These are phyloP conservation scores for Sphenodon punctatus DNA, from an alignment of 2,797 vertebrate genomes.

Conservation along the genomic window DNA sequence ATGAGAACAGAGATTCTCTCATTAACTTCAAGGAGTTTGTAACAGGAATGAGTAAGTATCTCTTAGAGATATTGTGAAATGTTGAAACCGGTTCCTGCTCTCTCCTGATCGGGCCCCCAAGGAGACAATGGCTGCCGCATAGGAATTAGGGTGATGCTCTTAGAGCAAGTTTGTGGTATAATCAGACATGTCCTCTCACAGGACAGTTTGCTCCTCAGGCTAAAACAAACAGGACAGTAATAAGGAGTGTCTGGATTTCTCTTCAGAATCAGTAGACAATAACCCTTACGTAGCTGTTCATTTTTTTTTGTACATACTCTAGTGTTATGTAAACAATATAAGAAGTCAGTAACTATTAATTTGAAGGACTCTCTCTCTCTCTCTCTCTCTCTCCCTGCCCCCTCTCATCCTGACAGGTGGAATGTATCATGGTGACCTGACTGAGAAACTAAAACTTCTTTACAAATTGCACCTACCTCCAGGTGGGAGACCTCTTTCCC, in stretches of 20 bases:
- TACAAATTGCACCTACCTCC: conserved; percentile 96
- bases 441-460: conserved; percentile 92
- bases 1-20: conserved; percentile 90
- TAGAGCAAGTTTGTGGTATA: neutral
- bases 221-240: fast-evolving
- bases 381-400: neutral
- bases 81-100: neutral
- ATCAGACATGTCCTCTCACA: neutral
- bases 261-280: neutral
- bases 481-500: conserved; percentile 75
- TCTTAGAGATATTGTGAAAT: neutral
- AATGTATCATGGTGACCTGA: conserved; percentile 97
- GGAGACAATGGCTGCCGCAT: neutral
- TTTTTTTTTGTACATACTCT: neutral
- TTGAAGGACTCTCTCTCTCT: neutral
- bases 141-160: neutral
- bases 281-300: neutral
- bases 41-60: conserved; percentile 88
- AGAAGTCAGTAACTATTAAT: neutral
- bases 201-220: neutral
- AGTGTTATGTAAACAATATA: neutral
- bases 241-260: neutral
- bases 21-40: conserved; percentile 99
- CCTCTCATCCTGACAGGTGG: conserved; percentile 77
- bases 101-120: neutral